phyloP scores from a whole-genome alignment of 2,888 invertebrate genomes.

The Drosophila tanythrix region DNA sequence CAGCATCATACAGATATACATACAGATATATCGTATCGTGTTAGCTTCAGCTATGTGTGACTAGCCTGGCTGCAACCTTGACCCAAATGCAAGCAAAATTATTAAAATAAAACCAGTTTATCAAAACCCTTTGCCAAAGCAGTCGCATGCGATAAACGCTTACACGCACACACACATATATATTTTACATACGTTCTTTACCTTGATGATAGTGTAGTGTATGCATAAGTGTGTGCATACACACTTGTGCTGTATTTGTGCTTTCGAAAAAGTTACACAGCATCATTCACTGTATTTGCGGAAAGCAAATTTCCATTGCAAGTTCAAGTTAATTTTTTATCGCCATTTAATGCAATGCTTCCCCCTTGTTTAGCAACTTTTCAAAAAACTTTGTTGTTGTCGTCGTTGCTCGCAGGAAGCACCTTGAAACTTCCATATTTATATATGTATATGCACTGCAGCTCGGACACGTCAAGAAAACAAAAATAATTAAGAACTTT shows the following conservation, averaged over 20 bases:
- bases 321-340: conserved; percentile 75
- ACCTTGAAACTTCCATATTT: conserved; percentile 82
- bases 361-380: conserved; percentile 69
- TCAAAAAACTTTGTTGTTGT: conserved; percentile 50
- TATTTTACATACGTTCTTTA: conserved; percentile 64
- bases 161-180: conserved; percentile 5
- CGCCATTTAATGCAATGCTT: conserved; percentile 67
- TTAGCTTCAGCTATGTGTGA: conserved; percentile 50
- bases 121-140: conserved; percentile 70
- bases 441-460: conserved; percentile 57
- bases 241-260: conserved; percentile 39
- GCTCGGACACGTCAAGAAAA: conserved; percentile 35
- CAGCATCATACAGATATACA: conserved; percentile 9
- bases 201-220: conserved; percentile 57
- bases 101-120: conserved; percentile 72
- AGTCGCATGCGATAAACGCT: conserved; percentile 48
- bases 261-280: conserved; percentile 52
- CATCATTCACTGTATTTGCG: conserved; percentile 49
- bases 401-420: conserved; percentile 73
- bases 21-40: conserved; percentile 18
- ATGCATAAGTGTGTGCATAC: conserved; percentile 1
- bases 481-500: conserved; percentile 13
- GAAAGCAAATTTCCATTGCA: conserved; percentile 74
- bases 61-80: conserved; percentile 73
- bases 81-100: conserved; percentile 70